A percentile compares a stretch with the other conserved stretches of the same genome.
phyloP scores from a whole-genome alignment of 1,140 invertebrate genomes.

The Drosophila littoralis region DNA sequence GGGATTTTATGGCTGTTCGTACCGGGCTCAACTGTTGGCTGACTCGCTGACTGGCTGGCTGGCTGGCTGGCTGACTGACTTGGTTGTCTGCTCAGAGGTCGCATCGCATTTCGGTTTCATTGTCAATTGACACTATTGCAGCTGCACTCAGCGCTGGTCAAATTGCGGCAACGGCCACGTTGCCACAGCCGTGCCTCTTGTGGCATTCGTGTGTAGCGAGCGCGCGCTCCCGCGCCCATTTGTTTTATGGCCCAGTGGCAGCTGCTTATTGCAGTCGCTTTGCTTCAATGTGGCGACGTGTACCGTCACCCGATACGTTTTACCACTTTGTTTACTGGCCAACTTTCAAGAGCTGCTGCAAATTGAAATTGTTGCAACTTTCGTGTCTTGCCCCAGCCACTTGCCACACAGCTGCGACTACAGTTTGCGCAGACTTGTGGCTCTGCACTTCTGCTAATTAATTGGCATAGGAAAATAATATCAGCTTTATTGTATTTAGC shows the following conservation, averaged over 20 bases:
- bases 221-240: background rate
- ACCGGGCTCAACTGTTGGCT: background rate
- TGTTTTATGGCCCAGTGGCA: conserved; percentile 52
- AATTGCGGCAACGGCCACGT: conserved; percentile 2
- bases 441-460: conserved; percentile 49
- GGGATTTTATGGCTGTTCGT: conserved; percentile 27
- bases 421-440: background rate
- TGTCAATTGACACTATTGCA: conserved; percentile 63
- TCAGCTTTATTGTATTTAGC: conserved; percentile 51
- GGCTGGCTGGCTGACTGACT: conserved; percentile 10
- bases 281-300: conserved; percentile 55
- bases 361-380: conserved; percentile 55
- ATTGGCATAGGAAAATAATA: conserved; percentile 50
- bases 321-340: conserved; percentile 50
- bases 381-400: conserved; percentile 3
- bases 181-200: background rate
- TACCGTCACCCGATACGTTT: conserved; percentile 19
- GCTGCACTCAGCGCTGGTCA: conserved; percentile 30
- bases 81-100: conserved; percentile 5
- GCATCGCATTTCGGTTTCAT: conserved; percentile 55
- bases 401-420: background rate
- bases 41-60: conserved; percentile 5
- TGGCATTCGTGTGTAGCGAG: conserved; percentile 7
- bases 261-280: conserved; percentile 54
- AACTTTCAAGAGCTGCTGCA: conserved; percentile 33